Evolutionary conservation across 2,888 invertebrate species (phyloP), one percentile per base, ranked within the genome.

Genomic region (Ditylenchus weischeri): DNA sequence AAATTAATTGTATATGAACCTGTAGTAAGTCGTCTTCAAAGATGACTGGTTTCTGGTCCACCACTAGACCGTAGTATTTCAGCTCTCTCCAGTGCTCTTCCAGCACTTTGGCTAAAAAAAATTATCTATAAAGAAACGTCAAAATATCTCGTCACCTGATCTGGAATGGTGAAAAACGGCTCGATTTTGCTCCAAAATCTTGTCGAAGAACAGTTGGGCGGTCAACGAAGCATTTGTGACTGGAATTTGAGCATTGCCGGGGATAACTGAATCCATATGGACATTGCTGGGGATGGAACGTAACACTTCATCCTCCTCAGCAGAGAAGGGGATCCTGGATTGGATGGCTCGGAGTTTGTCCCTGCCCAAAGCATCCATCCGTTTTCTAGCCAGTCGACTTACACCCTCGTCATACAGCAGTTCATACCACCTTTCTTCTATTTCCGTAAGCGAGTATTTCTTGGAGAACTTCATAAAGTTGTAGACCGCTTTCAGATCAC

Each of bases 371-470:
- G 66, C 66, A 5, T 63, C 64, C 54, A 79, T 76, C 47, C 79
- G 63, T 57, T 72, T 69, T 47, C 69, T 70, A 1, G 79, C 80
- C 62, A 66, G 75, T 69, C 75, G 75, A 11, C 93, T 93, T 60
- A 96, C 89, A 58, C 91, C 89, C n/a, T 91, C 90, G 85, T 96
- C 93, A 84, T 95, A 96, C 29, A 98, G 86, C 65, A 98, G 84
- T 0, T 93, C 91, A 84, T 92, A 93, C 96, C 96, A 98, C 62
- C 96, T 88, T 65, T 93, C 91, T 82, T 94, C 92, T 64, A 98
- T 88, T 83, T 98, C 95, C 80, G 90, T 90, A 35, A 93, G 86
- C 0, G 93, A 92, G 84, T 94, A 96, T 68, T 91, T 90, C 82
- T 94, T 93, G 0, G 95, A 92, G 85, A 98, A 98, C 83, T 93